Evolutionary conservation across 2,113 vertebrate species (phyloP), one percentile per base, ranked within the genome.

Genomic region (Typhlomys cinereus): DNA sequence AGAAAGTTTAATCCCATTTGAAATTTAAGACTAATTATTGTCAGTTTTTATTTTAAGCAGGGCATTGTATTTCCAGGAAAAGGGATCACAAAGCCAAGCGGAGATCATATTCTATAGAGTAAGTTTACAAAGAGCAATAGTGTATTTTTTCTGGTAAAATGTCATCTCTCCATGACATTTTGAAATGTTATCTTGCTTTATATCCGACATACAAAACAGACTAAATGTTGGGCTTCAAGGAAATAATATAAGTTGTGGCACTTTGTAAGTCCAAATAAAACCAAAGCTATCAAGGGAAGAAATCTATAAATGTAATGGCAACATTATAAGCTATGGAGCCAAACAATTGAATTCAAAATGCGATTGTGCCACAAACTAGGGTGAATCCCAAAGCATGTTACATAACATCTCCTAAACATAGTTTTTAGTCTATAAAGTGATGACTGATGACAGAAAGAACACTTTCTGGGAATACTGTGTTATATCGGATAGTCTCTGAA

Each of bases 11-110:
- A 57, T 54, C 29, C 4, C 61, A 18, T 57, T 50, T 88, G 12
- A 93, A 87, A 90, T 92, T 41, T 34, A 73, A 66, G 50, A 57
- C 54, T 89, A 78, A 61, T 62, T 3, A 11, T 50, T 79, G 54
- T 36, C 34, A 48, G 44, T 83, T 61, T 81, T 93, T 70, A 66
- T 61, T 80, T 71, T 88, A 81, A 71, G 50, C 10, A 76, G 18
- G 10, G 34, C 52, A 54, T 75, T 78, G 39, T 61, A 14, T 48
- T 62, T 23, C 48, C 81, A 71, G 46, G 39, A 34, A 59, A 70
- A 76, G n/a, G 14, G 7, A n/a, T 31, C 11, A 31, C 78, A 80
- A 62, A 48, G 9, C 36, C 66, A 74, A 48, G 5, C 21, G n/a
- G 31, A 86, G 5, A 31, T 14, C 20, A 8, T 31, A 27, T 29